These are phyloP conservation scores for Epirrhoe alternata DNA, from an alignment of 2,888 invertebrate genomes.

Conservation along the genomic window DNA sequence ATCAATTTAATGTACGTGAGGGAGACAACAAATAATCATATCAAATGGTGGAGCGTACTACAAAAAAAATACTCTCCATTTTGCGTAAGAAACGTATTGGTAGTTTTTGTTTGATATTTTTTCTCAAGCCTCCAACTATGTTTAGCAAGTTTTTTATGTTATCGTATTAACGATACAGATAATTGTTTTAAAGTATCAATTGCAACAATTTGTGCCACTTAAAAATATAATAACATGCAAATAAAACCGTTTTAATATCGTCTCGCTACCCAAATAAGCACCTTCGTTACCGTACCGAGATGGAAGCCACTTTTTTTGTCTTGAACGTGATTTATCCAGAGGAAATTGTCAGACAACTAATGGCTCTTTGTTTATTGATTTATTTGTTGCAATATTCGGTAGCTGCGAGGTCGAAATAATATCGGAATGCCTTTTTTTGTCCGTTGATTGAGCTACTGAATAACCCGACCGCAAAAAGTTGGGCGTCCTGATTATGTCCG, in stretches of 20 bases:
- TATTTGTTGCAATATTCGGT: conserved; percentile 82
- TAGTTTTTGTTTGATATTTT: no score
- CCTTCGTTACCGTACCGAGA: conserved; percentile 69
- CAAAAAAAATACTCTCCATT: no score
- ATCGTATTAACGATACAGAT: background rate
- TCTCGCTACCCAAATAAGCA: conserved; percentile 52
- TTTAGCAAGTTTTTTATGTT: no score
- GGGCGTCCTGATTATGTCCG: conserved; percentile 44
- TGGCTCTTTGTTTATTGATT: conserved; percentile 84
- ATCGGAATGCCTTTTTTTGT: conserved; percentile 64
- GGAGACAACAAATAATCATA: no score
- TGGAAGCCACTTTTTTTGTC: conserved; percentile 69
- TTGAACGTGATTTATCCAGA: conserved; percentile 79
- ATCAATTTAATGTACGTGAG: no score
- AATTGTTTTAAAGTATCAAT: no score
- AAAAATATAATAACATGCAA: background rate
- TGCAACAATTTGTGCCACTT: background rate
- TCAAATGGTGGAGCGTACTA: no score
- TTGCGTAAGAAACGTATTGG: no score
- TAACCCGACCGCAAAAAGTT: conserved; percentile 57
- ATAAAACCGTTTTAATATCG: conserved; percentile 52
- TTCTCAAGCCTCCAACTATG: no score
- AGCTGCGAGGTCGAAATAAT: conserved; percentile 74
- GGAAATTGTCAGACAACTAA: conserved; percentile 83
- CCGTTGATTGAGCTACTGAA: conserved; percentile 71